Evolutionary conservation across 2,797 vertebrate species (phyloP).

Genomic region (Cetoscarus ocellatus): DNA sequence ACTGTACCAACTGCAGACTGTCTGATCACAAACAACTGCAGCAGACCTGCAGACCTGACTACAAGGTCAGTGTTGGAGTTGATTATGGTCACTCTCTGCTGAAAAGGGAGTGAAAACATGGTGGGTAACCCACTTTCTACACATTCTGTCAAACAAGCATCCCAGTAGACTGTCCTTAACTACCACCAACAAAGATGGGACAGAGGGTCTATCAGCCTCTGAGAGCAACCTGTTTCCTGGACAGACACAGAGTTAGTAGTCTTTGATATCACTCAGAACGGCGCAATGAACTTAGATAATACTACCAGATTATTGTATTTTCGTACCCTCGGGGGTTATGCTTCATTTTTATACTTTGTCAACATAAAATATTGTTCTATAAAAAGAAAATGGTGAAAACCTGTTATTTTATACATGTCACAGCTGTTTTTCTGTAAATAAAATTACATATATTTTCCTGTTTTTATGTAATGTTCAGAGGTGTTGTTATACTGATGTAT

Average conservation of each 20-base stretch:
- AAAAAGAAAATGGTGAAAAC: neutral
- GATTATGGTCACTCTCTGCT: neutral
- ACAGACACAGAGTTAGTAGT: neutral
- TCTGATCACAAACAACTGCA: constrained; percentile 72
- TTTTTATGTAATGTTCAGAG: neutral
- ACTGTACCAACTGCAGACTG: constrained; percentile 94
- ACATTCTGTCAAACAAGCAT: neutral
- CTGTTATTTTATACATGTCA: neutral
- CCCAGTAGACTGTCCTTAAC: neutral
- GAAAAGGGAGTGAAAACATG: neutral
- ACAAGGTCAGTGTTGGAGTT: constrained; percentile 12
- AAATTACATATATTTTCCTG: neutral
- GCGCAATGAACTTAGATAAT: too few species aligned
- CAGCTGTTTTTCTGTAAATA: neutral
- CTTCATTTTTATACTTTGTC: neutral
- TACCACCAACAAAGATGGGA: neutral
- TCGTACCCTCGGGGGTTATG: too few species aligned
- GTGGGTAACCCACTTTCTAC: neutral
- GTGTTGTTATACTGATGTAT: neutral
- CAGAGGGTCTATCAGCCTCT: neutral
- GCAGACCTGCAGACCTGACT: constrained; percentile 4
- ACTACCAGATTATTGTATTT: too few species aligned
- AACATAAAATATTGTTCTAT: neutral
- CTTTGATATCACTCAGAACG: too few species aligned
- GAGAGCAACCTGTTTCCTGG: neutral